Evolutionary conservation across 2,113 vertebrate species (phyloP).

Genomic region (Noctilio leporinus): DNA sequence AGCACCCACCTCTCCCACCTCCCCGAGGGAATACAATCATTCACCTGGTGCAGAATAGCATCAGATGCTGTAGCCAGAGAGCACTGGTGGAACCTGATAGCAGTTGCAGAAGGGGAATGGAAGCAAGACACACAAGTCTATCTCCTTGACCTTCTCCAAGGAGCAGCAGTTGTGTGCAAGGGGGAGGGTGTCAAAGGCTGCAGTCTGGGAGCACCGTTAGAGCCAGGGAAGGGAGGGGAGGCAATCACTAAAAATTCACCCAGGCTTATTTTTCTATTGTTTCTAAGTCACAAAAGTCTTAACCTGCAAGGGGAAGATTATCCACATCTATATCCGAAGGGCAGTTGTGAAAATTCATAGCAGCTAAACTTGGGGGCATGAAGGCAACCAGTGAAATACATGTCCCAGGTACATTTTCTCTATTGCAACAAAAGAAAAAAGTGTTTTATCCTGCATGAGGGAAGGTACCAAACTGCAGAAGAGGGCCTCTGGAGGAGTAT

Average conservation of each 20-base stretch:
- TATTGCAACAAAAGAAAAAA: neutral
- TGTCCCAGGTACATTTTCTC: fast-evolving
- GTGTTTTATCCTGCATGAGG: neutral
- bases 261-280: neutral
- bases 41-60: neutral
- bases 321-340: neutral
- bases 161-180: neutral
- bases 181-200: neutral
- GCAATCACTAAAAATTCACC: neutral
- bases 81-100: neutral
- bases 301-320: neutral
- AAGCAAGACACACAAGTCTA: neutral
- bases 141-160: neutral
- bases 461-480: neutral
- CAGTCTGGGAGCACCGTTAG: neutral
- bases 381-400: neutral
- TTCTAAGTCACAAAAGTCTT: neutral
- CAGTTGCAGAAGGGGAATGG: neutral
- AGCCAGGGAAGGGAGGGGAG: neutral
- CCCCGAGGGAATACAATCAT: neutral
- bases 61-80: neutral
- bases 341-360: neutral
- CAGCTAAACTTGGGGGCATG: neutral
- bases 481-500: neutral
- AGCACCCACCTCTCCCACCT: neutral